A percentile compares a stretch with the other conserved stretches of the same genome.
Conservation (phyloP, 1,140 invertebrate genomes). For the Leptinotarsa lineolata region DNA sequence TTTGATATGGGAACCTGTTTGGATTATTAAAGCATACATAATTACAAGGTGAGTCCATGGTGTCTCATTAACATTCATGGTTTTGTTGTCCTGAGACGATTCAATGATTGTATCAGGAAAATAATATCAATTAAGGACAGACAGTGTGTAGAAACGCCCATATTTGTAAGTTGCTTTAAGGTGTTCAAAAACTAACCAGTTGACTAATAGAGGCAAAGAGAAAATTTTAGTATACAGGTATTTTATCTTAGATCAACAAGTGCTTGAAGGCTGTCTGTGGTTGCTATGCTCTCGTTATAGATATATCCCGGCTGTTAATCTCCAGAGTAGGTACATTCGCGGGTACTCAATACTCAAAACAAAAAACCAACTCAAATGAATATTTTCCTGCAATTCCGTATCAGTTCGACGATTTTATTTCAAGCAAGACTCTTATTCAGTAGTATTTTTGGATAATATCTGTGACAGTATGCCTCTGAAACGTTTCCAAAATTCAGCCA, state of each 20-base stretch:
- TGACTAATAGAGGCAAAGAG: background rate
- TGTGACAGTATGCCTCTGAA: too few species aligned
- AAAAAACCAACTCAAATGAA: too few species aligned
- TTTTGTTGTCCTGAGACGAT: background rate
- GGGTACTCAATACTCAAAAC: too few species aligned
- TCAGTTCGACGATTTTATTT: too few species aligned
- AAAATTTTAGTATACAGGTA: background rate
- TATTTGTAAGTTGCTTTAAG: background rate
- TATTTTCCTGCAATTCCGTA: too few species aligned
- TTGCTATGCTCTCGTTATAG: background rate
- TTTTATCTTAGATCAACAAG: slow-evolving; percentile 6
- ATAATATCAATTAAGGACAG: slow-evolving; percentile 2
- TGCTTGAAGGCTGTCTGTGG: slow-evolving; percentile 7
- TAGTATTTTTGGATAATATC: too few species aligned
- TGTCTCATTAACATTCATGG: background rate
- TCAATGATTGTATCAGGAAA: background rate
- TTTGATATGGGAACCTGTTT: slow-evolving; percentile 18
- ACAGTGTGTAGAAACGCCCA: background rate
- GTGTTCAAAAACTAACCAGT: background rate
- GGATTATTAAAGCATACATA: slow-evolving; percentile 18
- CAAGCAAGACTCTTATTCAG: too few species aligned
- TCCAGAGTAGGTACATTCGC: background rate
- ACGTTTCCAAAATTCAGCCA: too few species aligned
- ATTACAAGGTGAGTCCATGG: background rate
- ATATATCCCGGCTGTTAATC: background rate